Evolutionary conservation across 2,797 vertebrate genomes (phyloP).

Genomic region (Lacerta viridis): DNA sequence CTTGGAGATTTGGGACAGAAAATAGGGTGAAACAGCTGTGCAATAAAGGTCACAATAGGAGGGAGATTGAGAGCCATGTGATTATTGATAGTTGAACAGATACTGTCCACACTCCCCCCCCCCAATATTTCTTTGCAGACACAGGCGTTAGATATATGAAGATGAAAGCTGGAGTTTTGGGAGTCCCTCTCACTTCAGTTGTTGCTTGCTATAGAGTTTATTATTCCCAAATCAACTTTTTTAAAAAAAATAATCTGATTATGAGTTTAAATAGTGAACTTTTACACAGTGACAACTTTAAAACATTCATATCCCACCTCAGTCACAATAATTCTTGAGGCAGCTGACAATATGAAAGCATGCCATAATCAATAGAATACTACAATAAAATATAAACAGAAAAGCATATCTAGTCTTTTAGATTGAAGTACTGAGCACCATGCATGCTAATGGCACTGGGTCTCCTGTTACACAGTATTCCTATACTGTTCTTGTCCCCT

Average conservation of each 20-base stretch:
- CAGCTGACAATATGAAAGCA: neutral
- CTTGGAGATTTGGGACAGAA: neutral
- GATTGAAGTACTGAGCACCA: neutral
- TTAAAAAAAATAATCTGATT: neutral
- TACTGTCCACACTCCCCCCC: neutral
- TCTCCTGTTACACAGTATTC: neutral
- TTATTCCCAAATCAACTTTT: neutral
- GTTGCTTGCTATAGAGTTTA: neutral
- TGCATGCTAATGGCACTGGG: neutral
- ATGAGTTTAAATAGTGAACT: neutral
- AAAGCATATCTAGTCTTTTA: neutral
- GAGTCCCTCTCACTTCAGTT: neutral
- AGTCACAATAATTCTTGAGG: neutral
- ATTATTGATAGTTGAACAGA: neutral
- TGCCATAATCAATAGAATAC: neutral
- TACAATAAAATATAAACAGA: neutral
- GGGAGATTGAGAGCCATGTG: too few species aligned
- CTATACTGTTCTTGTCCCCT: neutral
- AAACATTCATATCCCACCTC: neutral
- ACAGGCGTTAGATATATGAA: neutral
- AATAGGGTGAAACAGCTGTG: neutral
- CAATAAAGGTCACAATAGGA: neutral
- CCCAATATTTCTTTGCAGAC: neutral
- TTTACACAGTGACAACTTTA: neutral
- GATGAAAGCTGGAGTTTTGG: neutral